Percentiles rank a stretch among this genome's conserved stretches.
Conservation (phyloP, 2,888 invertebrate genomes). For the Caenorhabditis macrosperma region DNA sequence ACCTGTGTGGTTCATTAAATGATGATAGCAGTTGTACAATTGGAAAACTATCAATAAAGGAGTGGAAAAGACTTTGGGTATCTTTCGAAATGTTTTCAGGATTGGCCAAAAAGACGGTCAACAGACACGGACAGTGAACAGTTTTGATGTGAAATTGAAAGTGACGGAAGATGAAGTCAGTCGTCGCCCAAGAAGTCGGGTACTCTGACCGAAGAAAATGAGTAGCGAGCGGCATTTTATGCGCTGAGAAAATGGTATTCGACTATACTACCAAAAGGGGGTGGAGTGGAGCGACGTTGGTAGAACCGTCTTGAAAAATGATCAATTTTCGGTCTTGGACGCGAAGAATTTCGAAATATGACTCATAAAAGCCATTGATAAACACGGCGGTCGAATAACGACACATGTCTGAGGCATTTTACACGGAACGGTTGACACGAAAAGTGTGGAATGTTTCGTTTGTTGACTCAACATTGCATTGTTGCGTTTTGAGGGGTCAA, state of each 20-base stretch:
- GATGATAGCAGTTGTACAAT: background rate
- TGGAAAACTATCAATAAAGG: background rate
- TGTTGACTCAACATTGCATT: conserved; percentile 22
- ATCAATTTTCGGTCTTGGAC: conserved; percentile 9
- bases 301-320: conserved; percentile 10
- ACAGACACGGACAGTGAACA: background rate
- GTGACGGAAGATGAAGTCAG: conserved; percentile 40
- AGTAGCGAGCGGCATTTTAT: conserved; percentile 33
- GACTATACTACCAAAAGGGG: conserved; percentile 36
- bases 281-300: conserved; percentile 9
- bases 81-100: background rate
- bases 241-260: conserved; percentile 52
- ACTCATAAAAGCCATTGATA: too few species aligned
- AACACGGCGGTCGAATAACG: too few species aligned
- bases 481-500: too few species aligned
- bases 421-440: too few species aligned
- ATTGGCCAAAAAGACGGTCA: background rate
- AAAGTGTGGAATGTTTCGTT: conserved; percentile 3
- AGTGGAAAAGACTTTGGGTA: background rate
- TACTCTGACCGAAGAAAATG: conserved; percentile 31
- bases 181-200: background rate
- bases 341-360: background rate
- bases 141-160: conserved; percentile 19
- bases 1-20: conserved; percentile 9
- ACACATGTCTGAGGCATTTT: too few species aligned